These are phyloP conservation scores for Tenualosa thibaudeaui DNA, from an alignment of 2,797 vertebrate genomes.

Conservation along the genomic window DNA sequence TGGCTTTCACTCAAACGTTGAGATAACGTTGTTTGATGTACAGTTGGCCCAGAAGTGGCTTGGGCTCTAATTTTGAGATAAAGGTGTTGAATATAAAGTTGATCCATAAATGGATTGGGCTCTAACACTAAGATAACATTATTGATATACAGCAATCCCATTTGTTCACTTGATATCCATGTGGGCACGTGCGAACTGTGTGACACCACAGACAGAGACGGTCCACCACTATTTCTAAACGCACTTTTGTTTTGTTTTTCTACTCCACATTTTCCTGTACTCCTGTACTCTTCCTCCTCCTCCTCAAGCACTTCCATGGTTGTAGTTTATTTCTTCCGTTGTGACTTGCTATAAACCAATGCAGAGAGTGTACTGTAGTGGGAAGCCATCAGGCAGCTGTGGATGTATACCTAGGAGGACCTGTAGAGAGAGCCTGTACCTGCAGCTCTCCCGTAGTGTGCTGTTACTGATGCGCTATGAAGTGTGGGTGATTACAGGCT, in stretches of 20 bases:
- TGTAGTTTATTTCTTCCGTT: slow-evolving; percentile 3
- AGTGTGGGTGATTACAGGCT: not conserved
- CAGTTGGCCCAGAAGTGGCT: not conserved
- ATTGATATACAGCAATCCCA: not conserved
- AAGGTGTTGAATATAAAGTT: not conserved
- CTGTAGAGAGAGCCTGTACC: not conserved
- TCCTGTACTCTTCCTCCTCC: not conserved
- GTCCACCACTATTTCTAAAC: not conserved
- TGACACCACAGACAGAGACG: not conserved
- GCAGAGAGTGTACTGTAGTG: not conserved
- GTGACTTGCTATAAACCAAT: not conserved
- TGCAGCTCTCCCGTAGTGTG: not conserved
- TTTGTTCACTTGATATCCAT: no score
- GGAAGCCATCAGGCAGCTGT: not conserved
- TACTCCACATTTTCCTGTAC: no score
- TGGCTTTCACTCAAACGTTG: not conserved
- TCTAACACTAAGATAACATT: not conserved
- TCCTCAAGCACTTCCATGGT: not conserved
- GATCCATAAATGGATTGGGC: not conserved
- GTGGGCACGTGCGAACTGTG: not conserved
- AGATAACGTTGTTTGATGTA: not conserved
- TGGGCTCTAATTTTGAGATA: no score
- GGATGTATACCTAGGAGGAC: not conserved
- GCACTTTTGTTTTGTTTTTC: not conserved
- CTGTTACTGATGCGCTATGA: not conserved